A percentile compares a stretch with the other conserved stretches of the same genome.
Evolutionary conservation across 2,113 vertebrate genomes (phyloP).

Genomic region (Tinamus guttatus): DNA sequence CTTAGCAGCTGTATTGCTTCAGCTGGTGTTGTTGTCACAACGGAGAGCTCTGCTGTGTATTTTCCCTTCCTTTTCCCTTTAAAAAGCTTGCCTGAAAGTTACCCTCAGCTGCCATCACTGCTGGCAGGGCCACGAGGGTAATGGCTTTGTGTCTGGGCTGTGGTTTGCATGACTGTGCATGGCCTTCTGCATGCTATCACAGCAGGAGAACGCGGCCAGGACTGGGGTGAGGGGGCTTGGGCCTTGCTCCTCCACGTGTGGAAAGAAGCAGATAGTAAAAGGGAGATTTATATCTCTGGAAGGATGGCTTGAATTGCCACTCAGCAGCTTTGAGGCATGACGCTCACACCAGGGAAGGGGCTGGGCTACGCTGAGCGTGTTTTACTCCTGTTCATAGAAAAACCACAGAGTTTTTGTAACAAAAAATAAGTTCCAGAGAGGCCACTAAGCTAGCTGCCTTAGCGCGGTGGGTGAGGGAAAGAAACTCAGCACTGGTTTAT

Average conservation of each 20-base stretch:
- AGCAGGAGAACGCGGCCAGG: not conserved
- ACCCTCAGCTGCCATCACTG: not conserved
- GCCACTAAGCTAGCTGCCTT: not conserved
- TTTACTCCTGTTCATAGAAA: constrained; percentile 18
- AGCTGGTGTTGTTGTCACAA: not conserved
- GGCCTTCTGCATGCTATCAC: accelerated
- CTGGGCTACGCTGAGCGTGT: not conserved
- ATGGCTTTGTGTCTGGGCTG: not conserved
- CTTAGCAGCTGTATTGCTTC: not conserved
- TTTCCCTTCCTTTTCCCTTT: not conserved
- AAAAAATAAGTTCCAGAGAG: constrained; percentile 20
- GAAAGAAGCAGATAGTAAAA: not conserved
- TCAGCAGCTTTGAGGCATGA: not conserved
- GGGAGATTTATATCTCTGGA: not conserved
- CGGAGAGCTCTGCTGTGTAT: accelerated
- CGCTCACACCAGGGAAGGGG: not conserved
- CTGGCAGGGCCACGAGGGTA: not conserved
- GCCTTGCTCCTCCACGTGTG: accelerated
- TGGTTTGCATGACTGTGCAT: not conserved
- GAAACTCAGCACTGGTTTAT: constrained; percentile 50
- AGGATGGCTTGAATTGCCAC: not conserved
- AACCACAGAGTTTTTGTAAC: constrained; percentile 17
- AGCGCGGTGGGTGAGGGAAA: not conserved
- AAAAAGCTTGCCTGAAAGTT: not conserved
- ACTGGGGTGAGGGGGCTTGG: accelerated